These are phyloP conservation scores for Misgurnus anguillicaudatus DNA, from an alignment of 2,113 vertebrate genomes.

Conservation along the genomic window DNA sequence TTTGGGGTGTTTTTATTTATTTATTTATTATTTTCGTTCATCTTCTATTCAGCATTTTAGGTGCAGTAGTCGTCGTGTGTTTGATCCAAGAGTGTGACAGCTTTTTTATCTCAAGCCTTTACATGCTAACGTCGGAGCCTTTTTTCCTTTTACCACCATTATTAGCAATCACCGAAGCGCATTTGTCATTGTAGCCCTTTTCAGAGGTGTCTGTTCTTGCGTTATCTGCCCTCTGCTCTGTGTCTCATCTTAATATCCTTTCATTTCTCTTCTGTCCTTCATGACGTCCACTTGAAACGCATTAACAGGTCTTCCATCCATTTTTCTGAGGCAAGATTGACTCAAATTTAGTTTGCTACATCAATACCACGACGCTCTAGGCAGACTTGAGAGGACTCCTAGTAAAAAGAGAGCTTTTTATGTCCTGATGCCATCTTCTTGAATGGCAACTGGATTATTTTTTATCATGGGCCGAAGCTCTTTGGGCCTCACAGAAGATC, in stretches of 20 bases:
- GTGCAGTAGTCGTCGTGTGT: neutral
- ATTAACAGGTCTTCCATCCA: constrained; percentile 78
- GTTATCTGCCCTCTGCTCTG: constrained; percentile 67
- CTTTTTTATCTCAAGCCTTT: constrained; percentile 52
- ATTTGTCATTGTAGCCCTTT: constrained; percentile 56
- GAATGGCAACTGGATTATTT: constrained; percentile 72
- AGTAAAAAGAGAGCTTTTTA: constrained; percentile 73
- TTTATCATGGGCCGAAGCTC: constrained; percentile 56
- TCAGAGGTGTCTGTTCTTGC: constrained; percentile 61
- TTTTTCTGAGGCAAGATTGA: constrained; percentile 77
- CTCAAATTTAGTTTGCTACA: constrained; percentile 80
- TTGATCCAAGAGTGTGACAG: constrained; percentile 53
- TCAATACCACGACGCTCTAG: constrained; percentile 73
- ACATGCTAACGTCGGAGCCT: constrained; percentile 4
- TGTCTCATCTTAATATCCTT: constrained; percentile 76
- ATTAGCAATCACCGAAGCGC: constrained; percentile 41
- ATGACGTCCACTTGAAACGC: constrained; percentile 76
- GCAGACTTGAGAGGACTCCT: constrained; percentile 70
- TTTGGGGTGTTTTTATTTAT: neutral
- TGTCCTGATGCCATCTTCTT: constrained; percentile 75
- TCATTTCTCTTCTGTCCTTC: constrained; percentile 78
- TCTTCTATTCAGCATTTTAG: constrained; percentile 25
- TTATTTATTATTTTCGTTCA: neutral
- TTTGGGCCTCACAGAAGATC: constrained; percentile 69
- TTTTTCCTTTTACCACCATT: constrained; percentile 30